Evolutionary conservation across 2,888 invertebrate species (phyloP).

Genomic region (Nemoura dubitans): DNA sequence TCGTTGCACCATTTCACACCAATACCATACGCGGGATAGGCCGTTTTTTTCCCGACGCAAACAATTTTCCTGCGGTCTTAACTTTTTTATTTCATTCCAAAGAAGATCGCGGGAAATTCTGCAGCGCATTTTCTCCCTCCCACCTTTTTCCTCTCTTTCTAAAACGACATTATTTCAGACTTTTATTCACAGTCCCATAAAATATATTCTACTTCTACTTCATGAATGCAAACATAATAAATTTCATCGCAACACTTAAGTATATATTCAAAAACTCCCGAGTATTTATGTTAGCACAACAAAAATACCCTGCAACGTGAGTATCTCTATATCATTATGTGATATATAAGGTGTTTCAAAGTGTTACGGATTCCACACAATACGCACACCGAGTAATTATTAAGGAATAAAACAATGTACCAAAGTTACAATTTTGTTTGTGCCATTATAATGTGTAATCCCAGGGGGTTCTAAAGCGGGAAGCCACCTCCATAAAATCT

Average conservation of each 20-base stretch:
- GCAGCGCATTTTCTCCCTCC: neutral
- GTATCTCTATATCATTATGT: too few species aligned
- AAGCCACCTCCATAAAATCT: neutral
- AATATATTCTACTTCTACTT: constrained; percentile 7
- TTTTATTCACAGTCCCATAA: neutral
- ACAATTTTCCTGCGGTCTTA: neutral
- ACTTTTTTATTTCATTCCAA: neutral
- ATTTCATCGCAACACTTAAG: neutral
- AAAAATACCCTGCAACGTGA: neutral
- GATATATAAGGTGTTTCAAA: too few species aligned
- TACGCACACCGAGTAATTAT: too few species aligned
- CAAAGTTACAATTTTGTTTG: neutral
- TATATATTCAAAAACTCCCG: neutral
- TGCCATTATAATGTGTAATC: neutral
- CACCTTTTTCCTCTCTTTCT: too few species aligned
- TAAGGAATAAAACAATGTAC: neutral
- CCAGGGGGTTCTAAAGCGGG: neutral
- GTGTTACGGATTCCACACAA: too few species aligned
- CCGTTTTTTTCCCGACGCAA: neutral
- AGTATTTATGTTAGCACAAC: neutral
- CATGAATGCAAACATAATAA: neutral
- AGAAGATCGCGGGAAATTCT: neutral
- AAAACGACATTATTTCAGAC: neutral
- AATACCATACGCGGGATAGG: too few species aligned
- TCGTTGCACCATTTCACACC: too few species aligned